Percentiles rank a stretch among this genome's conserved stretches.
Evolutionary conservation across 2,113 vertebrate species (phyloP).

Genomic region (Epinephelus cyanopodus): DNA sequence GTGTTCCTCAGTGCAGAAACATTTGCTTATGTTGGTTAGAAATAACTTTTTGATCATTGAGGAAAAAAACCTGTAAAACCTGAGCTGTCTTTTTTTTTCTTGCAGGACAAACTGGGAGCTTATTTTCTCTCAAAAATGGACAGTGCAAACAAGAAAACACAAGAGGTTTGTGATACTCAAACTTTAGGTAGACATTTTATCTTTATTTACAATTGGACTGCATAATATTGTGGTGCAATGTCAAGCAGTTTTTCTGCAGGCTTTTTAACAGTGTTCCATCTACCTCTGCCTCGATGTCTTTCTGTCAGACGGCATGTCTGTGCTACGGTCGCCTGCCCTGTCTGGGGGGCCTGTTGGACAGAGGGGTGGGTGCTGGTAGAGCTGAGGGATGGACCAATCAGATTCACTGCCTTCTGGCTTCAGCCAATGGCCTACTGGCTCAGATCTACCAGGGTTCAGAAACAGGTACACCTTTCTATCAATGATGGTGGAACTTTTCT

Average conservation of each 20-base stretch:
- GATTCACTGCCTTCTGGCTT: conserved; percentile 88
- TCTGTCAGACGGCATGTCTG: conserved; percentile 88
- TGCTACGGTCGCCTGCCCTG: conserved; percentile 89
- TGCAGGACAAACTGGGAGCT: conserved; percentile 90
- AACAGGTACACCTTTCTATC: conserved; percentile 75
- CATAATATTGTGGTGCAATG: no score
- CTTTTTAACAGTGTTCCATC: neutral
- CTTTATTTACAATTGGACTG: neutral
- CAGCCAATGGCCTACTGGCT: conserved; percentile 86
- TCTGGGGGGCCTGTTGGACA: conserved; percentile 88
- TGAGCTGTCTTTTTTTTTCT: conserved; percentile 1
- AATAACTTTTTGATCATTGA: no score
- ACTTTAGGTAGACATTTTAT: neutral
- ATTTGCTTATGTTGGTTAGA: neutral
- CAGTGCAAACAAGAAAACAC: conserved; percentile 85
- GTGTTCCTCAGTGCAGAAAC: neutral
- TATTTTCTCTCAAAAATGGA: conserved; percentile 91
- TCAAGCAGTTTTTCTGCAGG: neutral
- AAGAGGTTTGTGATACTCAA: conserved; percentile 83
- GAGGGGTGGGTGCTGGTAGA: conserved; percentile 85
- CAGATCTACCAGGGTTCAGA: conserved; percentile 88
- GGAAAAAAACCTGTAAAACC: neutral
- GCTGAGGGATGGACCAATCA: conserved; percentile 91
- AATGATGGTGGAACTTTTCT: neutral
- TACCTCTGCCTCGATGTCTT: neutral